These are phyloP conservation scores for Scatophagus argus DNA, from an alignment of 2,113 vertebrate species.

Conservation along the genomic window DNA sequence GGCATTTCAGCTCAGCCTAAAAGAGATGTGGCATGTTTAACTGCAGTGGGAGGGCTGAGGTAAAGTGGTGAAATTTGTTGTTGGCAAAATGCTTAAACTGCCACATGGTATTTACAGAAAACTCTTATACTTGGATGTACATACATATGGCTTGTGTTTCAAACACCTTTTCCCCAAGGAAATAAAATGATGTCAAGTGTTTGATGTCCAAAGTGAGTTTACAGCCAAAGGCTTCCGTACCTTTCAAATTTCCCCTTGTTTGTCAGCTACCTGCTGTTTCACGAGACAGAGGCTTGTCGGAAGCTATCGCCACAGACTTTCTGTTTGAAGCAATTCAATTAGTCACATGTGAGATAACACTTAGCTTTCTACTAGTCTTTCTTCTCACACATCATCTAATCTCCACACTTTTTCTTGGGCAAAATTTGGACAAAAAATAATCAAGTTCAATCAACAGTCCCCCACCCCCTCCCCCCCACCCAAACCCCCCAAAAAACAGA, in stretches of 20 bases:
- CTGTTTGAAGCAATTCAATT: constrained; percentile 84
- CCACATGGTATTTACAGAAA: constrained; percentile 71
- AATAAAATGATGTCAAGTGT: constrained; percentile 82
- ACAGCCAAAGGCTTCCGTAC: constrained; percentile 83
- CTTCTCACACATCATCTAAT: constrained; percentile 66
- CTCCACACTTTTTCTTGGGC: constrained; percentile 44
- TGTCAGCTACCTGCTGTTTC: constrained; percentile 88
- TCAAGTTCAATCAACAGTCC: constrained; percentile 63
- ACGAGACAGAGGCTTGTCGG: constrained; percentile 82
- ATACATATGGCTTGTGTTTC: constrained; percentile 78
- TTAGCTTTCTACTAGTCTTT: constrained; percentile 71
- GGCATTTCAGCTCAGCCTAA: constrained; percentile 38
- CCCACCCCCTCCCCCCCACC: too few relatives aligned
- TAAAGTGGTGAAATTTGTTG: constrained; percentile 53
- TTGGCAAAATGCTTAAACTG: constrained; percentile 60
- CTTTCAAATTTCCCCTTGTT: constrained; percentile 81
- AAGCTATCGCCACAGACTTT: constrained; percentile 78
- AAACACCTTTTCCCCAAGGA: constrained; percentile 79
- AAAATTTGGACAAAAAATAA: constrained; percentile 70
- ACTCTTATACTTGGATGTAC: constrained; percentile 55
- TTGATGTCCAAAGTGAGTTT: constrained; percentile 86
- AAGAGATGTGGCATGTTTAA: constrained; percentile 52
- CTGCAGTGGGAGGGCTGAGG: constrained; percentile 28
- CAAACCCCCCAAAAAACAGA: constrained; percentile 24
- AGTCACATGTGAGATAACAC: constrained; percentile 80